A percentile compares a stretch with the other conserved stretches of the same genome.
Evolutionary conservation across 92 coral and sea anemone genomes (phyloP).

Genomic region (Phenganax marumi): DNA sequence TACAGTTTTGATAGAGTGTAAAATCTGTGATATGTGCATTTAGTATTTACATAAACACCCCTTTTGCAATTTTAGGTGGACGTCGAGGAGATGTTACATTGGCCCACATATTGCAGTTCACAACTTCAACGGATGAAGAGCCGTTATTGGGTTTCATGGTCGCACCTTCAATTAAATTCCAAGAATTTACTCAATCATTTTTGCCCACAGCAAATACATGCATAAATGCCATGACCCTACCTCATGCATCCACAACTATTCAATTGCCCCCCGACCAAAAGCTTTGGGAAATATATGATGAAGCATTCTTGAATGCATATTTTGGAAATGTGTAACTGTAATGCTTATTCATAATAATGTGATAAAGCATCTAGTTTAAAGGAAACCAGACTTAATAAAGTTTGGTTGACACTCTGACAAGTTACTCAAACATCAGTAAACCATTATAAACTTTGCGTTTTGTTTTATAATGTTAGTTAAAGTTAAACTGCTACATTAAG

Average conservation of each 20-base stretch:
- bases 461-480: conserved; percentile 1
- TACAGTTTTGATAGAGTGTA: too few species aligned
- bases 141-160: conserved; percentile 45
- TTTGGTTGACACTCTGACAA: too few species aligned
- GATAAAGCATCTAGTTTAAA: not conserved
- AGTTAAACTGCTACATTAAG: not conserved
- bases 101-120: conserved; percentile 42
- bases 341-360: not conserved
- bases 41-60: not conserved
- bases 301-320: conserved; percentile 37
- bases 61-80: conserved; percentile 37
- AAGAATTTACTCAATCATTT: conserved; percentile 39
- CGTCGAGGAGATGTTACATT: conserved; percentile 44
- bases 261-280: conserved; percentile 39
- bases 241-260: conserved; percentile 30
- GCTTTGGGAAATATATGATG: conserved; percentile 39
- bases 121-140: conserved; percentile 46
- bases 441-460: not conserved
- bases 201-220: conserved; percentile 51
- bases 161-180: conserved; percentile 34
- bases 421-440: too few species aligned
- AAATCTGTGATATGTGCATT: too few species aligned
- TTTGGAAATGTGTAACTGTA: conserved; percentile 38
- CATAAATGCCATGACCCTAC: conserved; percentile 35
- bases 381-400: not conserved